phyloP scores from a whole-genome alignment of 2,113 vertebrate species.

The Ornithorhynchus anatinus region DNA sequence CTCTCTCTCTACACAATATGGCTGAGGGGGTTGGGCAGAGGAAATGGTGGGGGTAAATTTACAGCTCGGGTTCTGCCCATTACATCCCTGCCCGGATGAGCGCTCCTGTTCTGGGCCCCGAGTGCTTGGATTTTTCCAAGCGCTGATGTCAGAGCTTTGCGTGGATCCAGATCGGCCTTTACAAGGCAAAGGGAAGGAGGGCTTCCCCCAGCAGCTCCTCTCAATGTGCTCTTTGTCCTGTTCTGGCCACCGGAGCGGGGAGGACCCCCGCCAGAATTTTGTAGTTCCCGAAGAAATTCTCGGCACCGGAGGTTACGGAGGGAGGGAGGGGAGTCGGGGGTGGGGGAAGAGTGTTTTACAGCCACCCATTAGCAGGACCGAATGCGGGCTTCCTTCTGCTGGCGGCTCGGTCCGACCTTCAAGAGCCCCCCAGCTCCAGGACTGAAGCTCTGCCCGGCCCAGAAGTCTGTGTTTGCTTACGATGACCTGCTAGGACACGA shows the following conservation, averaged over 20 bases:
- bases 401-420: constrained; percentile 41
- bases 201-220: constrained; percentile 69
- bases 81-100: constrained; percentile 65
- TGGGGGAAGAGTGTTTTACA: constrained; percentile 24
- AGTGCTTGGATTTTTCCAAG: constrained; percentile 76
- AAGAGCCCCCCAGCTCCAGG: constrained; percentile 18
- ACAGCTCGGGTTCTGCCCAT: constrained; percentile 58
- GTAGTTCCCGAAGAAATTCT: constrained; percentile 58
- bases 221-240: constrained; percentile 78
- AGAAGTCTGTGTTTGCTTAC: no score
- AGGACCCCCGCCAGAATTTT: constrained; percentile 66
- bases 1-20: not conserved
- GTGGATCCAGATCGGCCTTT: constrained; percentile 77
- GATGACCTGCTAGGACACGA: not conserved
- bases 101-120: constrained; percentile 72
- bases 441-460: constrained; percentile 38
- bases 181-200: constrained; percentile 68
- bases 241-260: constrained; percentile 61
- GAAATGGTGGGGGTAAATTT: constrained; percentile 51
- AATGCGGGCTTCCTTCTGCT: constrained; percentile 42
- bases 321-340: not conserved
- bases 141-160: constrained; percentile 79
- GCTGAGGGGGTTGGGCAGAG: not conserved
- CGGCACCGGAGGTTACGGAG: no score
- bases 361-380: constrained; percentile 36